phyloP scores from a whole-genome alignment of 2,113 vertebrate genomes.

The Probosciger aterrimus region DNA sequence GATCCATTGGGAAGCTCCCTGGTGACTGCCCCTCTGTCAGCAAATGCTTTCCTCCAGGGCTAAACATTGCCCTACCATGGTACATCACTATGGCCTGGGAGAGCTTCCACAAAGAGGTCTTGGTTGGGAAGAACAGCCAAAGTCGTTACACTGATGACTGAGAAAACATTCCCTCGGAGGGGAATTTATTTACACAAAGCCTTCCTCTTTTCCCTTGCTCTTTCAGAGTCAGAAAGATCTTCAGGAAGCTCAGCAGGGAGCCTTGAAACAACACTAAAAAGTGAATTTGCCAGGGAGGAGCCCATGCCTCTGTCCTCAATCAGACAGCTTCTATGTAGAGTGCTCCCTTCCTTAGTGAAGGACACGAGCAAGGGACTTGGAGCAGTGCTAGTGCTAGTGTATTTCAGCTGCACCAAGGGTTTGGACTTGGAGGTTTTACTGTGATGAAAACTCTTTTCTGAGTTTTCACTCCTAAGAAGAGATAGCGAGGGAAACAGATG shows the following conservation, averaged over 20 bases:
- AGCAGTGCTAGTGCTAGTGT: rapidly evolving
- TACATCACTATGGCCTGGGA: rapidly evolving
- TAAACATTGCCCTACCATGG: rapidly evolving
- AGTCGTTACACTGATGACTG: rapidly evolving
- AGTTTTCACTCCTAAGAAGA: background rate
- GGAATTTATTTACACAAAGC: background rate
- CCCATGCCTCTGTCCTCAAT: background rate
- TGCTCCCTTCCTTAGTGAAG: background rate
- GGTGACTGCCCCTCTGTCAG: rapidly evolving
- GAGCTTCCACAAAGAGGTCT: background rate
- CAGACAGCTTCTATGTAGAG: background rate
- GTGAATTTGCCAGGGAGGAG: background rate
- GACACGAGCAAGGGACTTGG: rapidly evolving
- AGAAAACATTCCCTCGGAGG: background rate
- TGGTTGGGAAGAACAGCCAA: background rate
- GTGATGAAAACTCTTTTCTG: background rate
- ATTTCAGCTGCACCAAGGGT: background rate
- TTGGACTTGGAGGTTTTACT: background rate
- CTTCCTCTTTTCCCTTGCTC: background rate
- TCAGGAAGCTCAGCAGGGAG: background rate
- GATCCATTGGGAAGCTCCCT: background rate
- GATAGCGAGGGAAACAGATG: rapidly evolving
- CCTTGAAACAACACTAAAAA: background rate
- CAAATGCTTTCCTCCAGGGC: background rate
- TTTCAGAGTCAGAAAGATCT: background rate